These are phyloP conservation scores for Meloidogyne floridensis DNA, from an alignment of 1,140 invertebrate genomes.

Conservation along the genomic window DNA sequence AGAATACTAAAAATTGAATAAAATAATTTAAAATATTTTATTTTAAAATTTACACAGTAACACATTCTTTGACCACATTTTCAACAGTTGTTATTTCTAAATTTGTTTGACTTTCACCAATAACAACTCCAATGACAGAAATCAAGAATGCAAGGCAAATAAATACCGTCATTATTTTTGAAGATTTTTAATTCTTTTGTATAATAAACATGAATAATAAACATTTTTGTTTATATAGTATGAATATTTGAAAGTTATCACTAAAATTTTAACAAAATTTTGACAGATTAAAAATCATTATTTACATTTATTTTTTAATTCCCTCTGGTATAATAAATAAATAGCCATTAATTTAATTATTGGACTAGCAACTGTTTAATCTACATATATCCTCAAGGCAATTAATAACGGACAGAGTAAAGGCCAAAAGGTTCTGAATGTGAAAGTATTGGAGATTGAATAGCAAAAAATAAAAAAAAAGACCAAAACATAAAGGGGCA, in stretches of 20 bases:
- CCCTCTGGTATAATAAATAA: background rate
- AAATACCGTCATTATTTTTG: background rate
- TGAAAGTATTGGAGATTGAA: background rate
- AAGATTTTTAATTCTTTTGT: background rate
- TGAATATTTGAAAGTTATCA: no score
- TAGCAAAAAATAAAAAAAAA: background rate
- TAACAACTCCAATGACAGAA: background rate
- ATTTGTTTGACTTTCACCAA: background rate
- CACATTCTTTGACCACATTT: background rate
- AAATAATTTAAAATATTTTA: background rate
- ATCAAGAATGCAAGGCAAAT: background rate
- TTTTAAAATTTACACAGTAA: background rate
- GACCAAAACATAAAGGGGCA: conserved; percentile 1
- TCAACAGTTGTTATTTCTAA: background rate
- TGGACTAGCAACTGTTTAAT: background rate
- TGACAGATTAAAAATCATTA: no score
- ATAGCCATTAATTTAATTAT: background rate
- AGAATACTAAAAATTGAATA: background rate
- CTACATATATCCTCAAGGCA: background rate
- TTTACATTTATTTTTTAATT: no score
- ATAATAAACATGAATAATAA: background rate
- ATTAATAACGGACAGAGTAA: background rate
- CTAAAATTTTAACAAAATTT: no score
- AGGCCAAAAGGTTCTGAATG: conserved; percentile 5
- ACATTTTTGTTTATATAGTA: no score